A percentile compares a stretch with the other conserved stretches of the same genome.
Conservation (phyloP, 2,113 vertebrate genomes). For the Sphyrna mokarran region DNA sequence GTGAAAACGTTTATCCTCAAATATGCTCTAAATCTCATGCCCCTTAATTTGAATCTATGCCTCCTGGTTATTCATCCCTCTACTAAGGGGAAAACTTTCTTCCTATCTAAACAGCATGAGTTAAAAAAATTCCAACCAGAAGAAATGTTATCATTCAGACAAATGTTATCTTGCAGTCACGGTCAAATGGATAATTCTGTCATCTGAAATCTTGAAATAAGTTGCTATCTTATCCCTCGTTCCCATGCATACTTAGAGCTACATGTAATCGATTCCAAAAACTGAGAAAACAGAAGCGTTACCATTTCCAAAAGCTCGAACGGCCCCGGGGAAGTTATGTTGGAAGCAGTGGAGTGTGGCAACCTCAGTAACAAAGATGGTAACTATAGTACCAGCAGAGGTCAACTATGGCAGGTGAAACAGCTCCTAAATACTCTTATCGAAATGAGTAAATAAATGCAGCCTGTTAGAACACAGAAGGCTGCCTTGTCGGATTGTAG, state of each 20-base stretch:
- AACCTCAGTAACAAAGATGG: conserved; percentile 1
- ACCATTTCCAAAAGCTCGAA: background rate
- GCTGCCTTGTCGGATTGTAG: background rate
- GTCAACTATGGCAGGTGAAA: background rate
- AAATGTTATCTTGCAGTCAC: no score
- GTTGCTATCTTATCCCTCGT: background rate
- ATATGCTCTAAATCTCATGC: no score
- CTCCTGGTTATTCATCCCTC: no score
- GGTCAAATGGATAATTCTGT: background rate
- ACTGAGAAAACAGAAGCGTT: background rate
- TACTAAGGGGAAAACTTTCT: no score
- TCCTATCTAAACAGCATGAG: background rate
- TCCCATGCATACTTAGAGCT: background rate
- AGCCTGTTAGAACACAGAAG: background rate
- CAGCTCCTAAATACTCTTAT: background rate
- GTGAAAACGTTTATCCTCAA: no score
- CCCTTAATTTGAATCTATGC: no score
- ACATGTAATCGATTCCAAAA: background rate
- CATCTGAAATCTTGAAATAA: background rate
- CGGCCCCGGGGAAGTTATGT: background rate
- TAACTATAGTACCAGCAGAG: conserved; percentile 24
- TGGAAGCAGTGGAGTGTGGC: background rate
- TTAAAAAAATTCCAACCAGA: background rate
- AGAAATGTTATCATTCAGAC: background rate
- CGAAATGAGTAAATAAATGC: background rate